Conservation (phyloP, 2,888 invertebrate genomes). For the Drosophila austrosaltans region DNA sequence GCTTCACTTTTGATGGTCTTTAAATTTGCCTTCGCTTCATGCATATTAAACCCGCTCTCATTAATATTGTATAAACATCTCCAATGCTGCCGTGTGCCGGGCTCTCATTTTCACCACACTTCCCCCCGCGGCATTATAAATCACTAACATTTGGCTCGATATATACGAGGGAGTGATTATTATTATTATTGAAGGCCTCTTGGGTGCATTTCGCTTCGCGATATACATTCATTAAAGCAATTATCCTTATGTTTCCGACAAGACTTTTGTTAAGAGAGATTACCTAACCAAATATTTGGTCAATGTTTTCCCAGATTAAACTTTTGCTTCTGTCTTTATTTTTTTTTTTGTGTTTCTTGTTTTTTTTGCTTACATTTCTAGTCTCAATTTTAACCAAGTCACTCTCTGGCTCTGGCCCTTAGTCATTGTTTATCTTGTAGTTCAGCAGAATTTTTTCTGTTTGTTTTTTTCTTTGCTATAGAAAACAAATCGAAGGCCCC, state of each 20-base stretch:
- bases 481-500: constrained; percentile 3
- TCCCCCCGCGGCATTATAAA: constrained; percentile 24
- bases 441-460: constrained; percentile 34
- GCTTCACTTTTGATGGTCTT: constrained; percentile 44
- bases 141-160: constrained; percentile 15
- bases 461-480: neutral
- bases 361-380: constrained; percentile 11
- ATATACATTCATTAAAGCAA: constrained; percentile 6
- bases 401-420: constrained; percentile 24
- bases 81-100: neutral
- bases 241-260: neutral
- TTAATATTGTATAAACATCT: constrained; percentile 26
- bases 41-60: constrained; percentile 35
- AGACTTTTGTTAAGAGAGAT: neutral
- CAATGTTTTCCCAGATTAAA: constrained; percentile 18
- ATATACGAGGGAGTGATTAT: neutral
- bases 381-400: constrained; percentile 29
- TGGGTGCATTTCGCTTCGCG: constrained; percentile 22
- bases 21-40: constrained; percentile 45
- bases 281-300: neutral
- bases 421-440: constrained; percentile 41
- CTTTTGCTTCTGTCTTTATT: constrained; percentile 7
- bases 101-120: neutral
- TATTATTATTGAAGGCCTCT: constrained; percentile 15
- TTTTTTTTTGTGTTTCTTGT: neutral